Conservation (phyloP, 2,113 vertebrate genomes). For the Anolis carolinensis region DNA sequence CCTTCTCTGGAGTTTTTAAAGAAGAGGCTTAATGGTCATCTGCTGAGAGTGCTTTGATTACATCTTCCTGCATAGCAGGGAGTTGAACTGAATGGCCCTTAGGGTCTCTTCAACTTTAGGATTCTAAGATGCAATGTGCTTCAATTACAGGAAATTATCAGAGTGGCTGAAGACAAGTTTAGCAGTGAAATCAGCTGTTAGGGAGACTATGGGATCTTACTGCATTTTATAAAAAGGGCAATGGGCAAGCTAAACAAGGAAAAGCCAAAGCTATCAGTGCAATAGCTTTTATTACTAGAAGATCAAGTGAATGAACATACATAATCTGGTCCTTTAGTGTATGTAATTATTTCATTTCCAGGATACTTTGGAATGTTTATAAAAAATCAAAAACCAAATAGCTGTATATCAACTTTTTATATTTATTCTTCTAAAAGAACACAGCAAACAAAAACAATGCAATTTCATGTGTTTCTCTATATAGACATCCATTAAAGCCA, state of each 20-base stretch:
- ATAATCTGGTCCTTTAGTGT: not conserved
- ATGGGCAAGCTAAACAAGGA: fast-evolving
- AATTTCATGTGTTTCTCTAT: not conserved
- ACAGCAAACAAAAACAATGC: conserved; percentile 29
- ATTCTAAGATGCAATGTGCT: not conserved
- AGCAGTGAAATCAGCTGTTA: not conserved
- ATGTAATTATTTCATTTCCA: not conserved
- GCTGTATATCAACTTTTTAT: conserved; percentile 38
- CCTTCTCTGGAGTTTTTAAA: no score
- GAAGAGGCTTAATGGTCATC: not conserved
- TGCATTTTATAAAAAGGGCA: not conserved
- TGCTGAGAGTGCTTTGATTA: no score
- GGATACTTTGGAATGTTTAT: not conserved
- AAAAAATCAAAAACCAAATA: conserved; percentile 9
- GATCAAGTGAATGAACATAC: fast-evolving
- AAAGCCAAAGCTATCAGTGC: not conserved
- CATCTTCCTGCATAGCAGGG: no score
- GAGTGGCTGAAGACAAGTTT: not conserved
- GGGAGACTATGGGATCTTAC: not conserved
- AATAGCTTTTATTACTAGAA: fast-evolving
- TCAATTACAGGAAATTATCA: not conserved
- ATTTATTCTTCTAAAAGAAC: conserved; percentile 37
- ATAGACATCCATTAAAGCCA: conserved; percentile 39
- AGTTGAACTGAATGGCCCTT: no score
- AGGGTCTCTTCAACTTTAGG: no score